Percentiles rank a stretch among this genome's conserved stretches.
These are phyloP conservation scores for Cygnus atratus DNA, from an alignment of 2,113 vertebrate genomes.

Conservation along the genomic window DNA sequence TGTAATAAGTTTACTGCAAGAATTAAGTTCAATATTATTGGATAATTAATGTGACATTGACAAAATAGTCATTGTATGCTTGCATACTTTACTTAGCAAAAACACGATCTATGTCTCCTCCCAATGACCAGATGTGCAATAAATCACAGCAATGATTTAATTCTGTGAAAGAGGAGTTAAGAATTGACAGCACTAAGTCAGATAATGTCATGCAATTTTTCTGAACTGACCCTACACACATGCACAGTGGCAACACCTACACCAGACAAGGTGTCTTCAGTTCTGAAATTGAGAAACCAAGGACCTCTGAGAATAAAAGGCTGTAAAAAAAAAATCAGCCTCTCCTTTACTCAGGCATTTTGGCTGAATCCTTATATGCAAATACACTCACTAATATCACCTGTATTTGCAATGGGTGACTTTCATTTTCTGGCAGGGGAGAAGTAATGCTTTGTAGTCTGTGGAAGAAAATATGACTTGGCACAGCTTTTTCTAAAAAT, in stretches of 20 bases:
- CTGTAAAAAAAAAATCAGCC: background rate
- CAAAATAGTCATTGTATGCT: background rate
- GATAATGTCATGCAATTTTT: background rate
- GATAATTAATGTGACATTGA: constrained; percentile 44
- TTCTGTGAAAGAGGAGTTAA: background rate
- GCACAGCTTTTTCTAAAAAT: background rate
- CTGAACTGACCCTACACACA: background rate
- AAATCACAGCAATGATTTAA: background rate
- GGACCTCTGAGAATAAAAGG: background rate
- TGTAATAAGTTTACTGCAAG: background rate
- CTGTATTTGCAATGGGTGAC: background rate
- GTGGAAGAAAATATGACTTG: background rate
- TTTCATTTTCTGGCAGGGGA: accelerated
- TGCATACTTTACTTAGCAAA: background rate
- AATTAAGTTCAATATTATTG: constrained; percentile 9
- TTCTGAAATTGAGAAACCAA: background rate
- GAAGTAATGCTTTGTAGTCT: background rate
- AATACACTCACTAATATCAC: background rate
- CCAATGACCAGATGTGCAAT: background rate
- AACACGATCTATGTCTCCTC: background rate
- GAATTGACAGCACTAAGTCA: background rate
- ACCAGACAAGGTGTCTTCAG: background rate
- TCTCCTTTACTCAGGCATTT: background rate
- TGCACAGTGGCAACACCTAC: accelerated
- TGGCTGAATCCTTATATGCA: background rate